Evolutionary conservation across 2,888 invertebrate genomes (phyloP).

Genomic region (Lissonota sp.): DNA sequence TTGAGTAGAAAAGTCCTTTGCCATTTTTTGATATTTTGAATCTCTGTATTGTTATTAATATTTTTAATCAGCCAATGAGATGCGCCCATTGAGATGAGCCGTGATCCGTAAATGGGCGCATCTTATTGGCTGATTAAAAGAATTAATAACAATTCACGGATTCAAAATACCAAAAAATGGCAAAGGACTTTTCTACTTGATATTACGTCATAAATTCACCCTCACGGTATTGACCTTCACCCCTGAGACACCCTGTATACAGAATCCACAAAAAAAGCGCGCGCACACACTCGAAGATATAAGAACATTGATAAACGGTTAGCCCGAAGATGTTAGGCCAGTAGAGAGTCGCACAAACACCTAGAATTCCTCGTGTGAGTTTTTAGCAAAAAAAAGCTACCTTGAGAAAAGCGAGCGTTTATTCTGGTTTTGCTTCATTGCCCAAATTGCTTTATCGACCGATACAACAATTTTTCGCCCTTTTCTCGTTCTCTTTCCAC

Average conservation of each 20-base stretch:
- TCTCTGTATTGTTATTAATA: no score
- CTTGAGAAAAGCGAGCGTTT: constrained; percentile 52
- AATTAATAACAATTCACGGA: no score
- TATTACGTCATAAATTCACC: not conserved
- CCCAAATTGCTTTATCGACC: constrained; percentile 61
- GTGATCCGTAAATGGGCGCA: no score
- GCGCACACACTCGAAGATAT: not conserved
- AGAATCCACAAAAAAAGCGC: not conserved
- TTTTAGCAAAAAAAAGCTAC: constrained; percentile 16
- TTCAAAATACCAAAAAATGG: no score
- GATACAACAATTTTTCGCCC: constrained; percentile 17
- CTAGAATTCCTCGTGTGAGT: constrained; percentile 31
- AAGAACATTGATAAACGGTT: constrained; percentile 25
- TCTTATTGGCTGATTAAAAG: no score
- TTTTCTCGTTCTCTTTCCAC: not conserved
- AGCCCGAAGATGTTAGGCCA: no score
- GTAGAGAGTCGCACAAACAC: constrained; percentile 44
- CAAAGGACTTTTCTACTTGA: not conserved
- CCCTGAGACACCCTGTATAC: no score
- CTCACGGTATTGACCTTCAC: not conserved
- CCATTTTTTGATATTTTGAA: no score
- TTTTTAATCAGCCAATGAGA: no score
- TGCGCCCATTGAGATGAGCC: no score
- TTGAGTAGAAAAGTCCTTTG: no score
- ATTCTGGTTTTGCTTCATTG: constrained; percentile 57